phyloP scores from a whole-genome alignment of 1,140 invertebrate genomes.

The Myzus persicae region DNA sequence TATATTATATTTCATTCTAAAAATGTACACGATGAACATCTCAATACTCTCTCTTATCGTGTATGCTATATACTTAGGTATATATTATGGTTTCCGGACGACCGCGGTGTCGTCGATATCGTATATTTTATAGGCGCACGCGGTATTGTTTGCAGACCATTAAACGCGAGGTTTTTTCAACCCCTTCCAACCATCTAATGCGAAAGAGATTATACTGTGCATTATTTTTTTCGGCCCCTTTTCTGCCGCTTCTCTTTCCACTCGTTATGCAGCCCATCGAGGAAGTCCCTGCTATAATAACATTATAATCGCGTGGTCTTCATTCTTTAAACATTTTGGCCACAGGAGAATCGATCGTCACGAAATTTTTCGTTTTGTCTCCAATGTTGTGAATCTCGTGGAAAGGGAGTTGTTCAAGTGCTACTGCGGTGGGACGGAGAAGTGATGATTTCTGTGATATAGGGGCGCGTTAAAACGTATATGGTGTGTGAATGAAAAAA shows the following conservation, averaged over 20 bases:
- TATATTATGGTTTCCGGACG: background rate
- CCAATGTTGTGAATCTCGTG: background rate
- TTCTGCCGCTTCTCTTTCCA: background rate
- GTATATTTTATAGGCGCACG: background rate
- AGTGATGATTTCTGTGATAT: too few relatives aligned
- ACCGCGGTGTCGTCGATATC: constrained; percentile 1
- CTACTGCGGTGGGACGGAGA: background rate
- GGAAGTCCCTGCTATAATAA: background rate
- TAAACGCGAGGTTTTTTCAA: background rate
- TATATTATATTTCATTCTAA: background rate
- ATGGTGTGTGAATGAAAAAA: background rate
- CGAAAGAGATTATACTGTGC: background rate
- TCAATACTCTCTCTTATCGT: background rate
- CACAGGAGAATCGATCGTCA: background rate
- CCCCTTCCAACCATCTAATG: background rate
- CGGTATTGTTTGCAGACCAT: background rate
- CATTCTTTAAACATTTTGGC: background rate
- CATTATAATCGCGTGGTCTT: background rate
- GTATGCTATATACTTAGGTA: background rate
- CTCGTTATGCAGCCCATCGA: background rate
- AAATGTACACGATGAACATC: background rate
- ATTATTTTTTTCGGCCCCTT: constrained; percentile 16
- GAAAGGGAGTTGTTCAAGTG: background rate
- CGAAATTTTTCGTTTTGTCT: background rate
- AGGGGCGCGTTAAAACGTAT: background rate